A percentile compares a stretch with the other conserved stretches of the same genome.
These are phyloP conservation scores for Ypsolopha sequella DNA, from an alignment of 2,888 invertebrate species.

Conservation along the genomic window DNA sequence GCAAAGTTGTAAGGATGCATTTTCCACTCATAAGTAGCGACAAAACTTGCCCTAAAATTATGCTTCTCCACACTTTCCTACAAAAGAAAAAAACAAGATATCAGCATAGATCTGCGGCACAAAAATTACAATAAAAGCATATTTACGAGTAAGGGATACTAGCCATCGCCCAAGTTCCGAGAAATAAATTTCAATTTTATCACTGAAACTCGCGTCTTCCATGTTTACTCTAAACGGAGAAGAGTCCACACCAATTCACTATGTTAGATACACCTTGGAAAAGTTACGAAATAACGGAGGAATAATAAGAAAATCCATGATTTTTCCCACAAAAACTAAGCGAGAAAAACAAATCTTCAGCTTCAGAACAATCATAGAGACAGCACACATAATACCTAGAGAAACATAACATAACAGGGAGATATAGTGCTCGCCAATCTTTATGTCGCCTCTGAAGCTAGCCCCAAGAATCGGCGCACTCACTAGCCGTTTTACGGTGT, in stretches of 20 bases:
- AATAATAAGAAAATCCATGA: background rate
- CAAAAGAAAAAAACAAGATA: slow-evolving; percentile 14
- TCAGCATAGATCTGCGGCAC: background rate
- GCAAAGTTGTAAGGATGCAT: slow-evolving; percentile 78
- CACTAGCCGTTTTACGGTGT: too few species aligned
- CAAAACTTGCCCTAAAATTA: slow-evolving; percentile 80
- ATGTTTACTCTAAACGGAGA: slow-evolving; percentile 16
- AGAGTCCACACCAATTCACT: background rate
- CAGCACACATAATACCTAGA: too few species aligned
- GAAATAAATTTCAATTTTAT: slow-evolving; percentile 76
- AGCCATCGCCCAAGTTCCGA: slow-evolving; percentile 79
- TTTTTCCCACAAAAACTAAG: background rate
- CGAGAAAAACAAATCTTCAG: slow-evolving; percentile 2
- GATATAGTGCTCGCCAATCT: too few species aligned
- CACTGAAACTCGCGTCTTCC: slow-evolving; percentile 70
- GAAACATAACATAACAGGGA: too few species aligned
- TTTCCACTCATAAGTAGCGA: slow-evolving; percentile 83
- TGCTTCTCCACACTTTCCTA: slow-evolving; percentile 81
- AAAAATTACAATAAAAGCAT: background rate
- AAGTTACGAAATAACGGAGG: background rate
- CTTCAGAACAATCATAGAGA: too few species aligned
- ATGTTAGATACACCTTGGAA: background rate
- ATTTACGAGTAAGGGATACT: slow-evolving; percentile 26
- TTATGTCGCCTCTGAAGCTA: too few species aligned
- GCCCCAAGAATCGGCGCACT: too few species aligned